phyloP scores from a whole-genome alignment of 2,888 invertebrate species.

The Epinotia brunnichana region DNA sequence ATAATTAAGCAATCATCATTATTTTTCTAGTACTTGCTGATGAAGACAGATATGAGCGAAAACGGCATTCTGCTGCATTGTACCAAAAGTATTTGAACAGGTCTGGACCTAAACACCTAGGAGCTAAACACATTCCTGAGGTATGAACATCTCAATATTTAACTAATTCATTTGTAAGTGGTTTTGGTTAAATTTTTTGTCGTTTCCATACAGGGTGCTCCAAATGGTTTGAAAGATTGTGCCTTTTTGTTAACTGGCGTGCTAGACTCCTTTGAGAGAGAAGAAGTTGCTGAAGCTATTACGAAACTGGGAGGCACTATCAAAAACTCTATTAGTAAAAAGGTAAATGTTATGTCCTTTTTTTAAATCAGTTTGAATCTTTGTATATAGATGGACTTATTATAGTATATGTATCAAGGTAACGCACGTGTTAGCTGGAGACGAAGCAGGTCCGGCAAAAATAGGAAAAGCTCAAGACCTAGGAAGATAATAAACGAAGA shows the following conservation, averaged over 20 bases:
- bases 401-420: slow-evolving; percentile 69
- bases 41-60: slow-evolving; percentile 88
- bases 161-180: neutral
- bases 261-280: slow-evolving; percentile 93
- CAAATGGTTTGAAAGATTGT: slow-evolving; percentile 87
- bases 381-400: too few species aligned
- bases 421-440: slow-evolving; percentile 92
- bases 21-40: slow-evolving; percentile 78
- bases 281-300: slow-evolving; percentile 89
- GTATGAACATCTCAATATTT: slow-evolving; percentile 67
- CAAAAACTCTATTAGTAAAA: slow-evolving; percentile 88
- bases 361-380: neutral
- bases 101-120: slow-evolving; percentile 91
- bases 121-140: slow-evolving; percentile 92
- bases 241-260: slow-evolving; percentile 93
- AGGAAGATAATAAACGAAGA: slow-evolving; percentile 90
- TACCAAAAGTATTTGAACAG: slow-evolving; percentile 91
- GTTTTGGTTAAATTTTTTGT: slow-evolving; percentile 9
- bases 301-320: slow-evolving; percentile 92
- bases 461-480: slow-evolving; percentile 88
- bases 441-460: slow-evolving; percentile 94
- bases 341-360: slow-evolving; percentile 73
- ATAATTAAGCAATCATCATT: neutral
- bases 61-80: slow-evolving; percentile 84
- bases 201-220: slow-evolving; percentile 83